Percentiles rank a stretch among this genome's conserved stretches.
These are phyloP conservation scores for Tribolium castaneum DNA, from an alignment of 1,140 invertebrate genomes.

Conservation along the genomic window DNA sequence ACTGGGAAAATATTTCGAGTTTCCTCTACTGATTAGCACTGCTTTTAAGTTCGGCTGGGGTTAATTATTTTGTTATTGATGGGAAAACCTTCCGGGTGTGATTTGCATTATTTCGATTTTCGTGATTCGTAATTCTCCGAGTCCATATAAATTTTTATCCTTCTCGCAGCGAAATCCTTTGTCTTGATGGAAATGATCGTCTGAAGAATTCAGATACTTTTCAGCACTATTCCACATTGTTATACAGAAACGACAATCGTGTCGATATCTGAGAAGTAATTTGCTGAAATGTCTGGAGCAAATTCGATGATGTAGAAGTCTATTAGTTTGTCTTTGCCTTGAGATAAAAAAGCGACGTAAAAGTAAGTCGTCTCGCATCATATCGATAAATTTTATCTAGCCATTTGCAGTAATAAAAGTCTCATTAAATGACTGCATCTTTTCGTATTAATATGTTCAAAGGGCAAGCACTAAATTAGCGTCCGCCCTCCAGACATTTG, in stretches of 20 bases:
- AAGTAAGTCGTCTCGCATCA: background rate
- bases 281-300: background rate
- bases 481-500: conserved; percentile 18
- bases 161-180: background rate
- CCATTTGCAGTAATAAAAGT: too few species aligned
- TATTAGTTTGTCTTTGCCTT: background rate
- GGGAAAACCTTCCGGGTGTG: too few species aligned
- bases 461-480: conserved; percentile 1
- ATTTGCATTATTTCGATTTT: background rate
- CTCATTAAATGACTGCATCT: background rate
- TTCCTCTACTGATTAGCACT: too few species aligned
- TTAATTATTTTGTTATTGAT: too few species aligned
- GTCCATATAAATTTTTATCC: background rate
- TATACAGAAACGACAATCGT: background rate
- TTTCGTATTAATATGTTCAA: background rate
- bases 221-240: background rate
- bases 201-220: background rate
- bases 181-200: background rate
- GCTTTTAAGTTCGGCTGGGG: too few species aligned
- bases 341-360: background rate
- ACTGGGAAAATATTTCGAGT: too few species aligned
- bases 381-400: too few species aligned
- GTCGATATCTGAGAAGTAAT: background rate
- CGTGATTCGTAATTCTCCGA: background rate
- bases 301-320: background rate